Conservation (phyloP, 2,888 invertebrate genomes). For the Heliconius aoede region DNA sequence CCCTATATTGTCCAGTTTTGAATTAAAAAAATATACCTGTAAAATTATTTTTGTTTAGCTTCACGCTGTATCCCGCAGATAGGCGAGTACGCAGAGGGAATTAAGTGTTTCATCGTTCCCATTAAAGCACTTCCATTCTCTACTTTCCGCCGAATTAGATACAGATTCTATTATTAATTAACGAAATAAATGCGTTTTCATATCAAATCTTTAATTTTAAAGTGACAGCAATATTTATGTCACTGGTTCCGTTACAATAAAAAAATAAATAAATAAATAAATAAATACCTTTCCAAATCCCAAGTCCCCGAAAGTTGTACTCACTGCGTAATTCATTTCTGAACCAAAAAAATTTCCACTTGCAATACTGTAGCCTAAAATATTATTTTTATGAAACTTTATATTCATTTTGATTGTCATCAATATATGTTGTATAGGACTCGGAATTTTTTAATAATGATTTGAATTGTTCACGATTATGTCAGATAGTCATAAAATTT, state of each 20-base stretch:
- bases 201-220: background rate
- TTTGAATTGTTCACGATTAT: no score
- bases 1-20: constrained; percentile 14
- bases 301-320: constrained; percentile 58
- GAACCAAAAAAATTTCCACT: constrained; percentile 54
- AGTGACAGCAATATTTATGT: background rate
- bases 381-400: background rate
- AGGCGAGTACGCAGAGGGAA: background rate
- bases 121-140: no score
- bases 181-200: no score
- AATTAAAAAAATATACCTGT: constrained; percentile 50
- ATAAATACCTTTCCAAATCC: constrained; percentile 61
- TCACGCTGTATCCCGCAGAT: no score
- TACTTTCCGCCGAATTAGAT: no score
- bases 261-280: constrained; percentile 32
- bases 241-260: constrained; percentile 5
- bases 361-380: constrained; percentile 63
- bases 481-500: no score
- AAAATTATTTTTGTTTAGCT: constrained; percentile 19
- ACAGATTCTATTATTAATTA: no score
- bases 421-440: no score
- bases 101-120: background rate
- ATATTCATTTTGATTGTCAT: no score
- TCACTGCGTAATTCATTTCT: constrained; percentile 52
- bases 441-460: no score